Base-by-base conservation (phyloP, 2,113 vertebrate species). In the Ammodytes dubius region DNA sequence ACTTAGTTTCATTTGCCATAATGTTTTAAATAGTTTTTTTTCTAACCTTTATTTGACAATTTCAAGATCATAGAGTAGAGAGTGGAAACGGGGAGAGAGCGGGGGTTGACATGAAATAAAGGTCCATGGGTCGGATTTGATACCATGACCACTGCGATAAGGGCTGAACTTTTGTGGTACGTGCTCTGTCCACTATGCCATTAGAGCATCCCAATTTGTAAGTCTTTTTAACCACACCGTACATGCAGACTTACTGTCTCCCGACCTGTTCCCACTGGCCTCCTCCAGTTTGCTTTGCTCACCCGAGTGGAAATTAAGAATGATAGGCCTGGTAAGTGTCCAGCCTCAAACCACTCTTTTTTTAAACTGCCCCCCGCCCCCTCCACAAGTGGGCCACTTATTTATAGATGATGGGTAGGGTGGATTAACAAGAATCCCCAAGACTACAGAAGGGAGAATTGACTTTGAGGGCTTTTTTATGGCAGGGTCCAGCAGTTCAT, bases 371-470 rank as follows among this genome's bases (percentile, higher is more conserved):
- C 27, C 27, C 27, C 27, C 27, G 1, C 27, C 58, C 84, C 81
- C 77, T 87, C 85, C 81, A 90, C 83, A 88, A 85, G 74, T 88
- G 79, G 77, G 74, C 82, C 87, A 85, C 88, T 87, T 90, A 90
- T 93, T 92, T 93, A 89, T 89, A 92, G 92, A 87, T 82, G 84
- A 93, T 89, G 86, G 89, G 70, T 84, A 89, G 19, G 86, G 83
- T 84, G 93, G 89, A 93, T 93, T 94, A 92, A 91, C 82, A 85
- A 74, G 71, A 88, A 92, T 91, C 81, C 93, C 88, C 85, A 73
- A 79, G 88, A 89, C 89, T 86, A 78, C 84, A 82, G 87, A 91
- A 81, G 78, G 87, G 84, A 88, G 87, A 90, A 91, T 92, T 88
- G 54, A 89, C 88, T 94, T 86, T 86, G 56, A 91, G 81, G 83